These are phyloP conservation scores for Collichthys lucidus DNA, from an alignment of 2,113 vertebrate genomes.

Conservation along the genomic window DNA sequence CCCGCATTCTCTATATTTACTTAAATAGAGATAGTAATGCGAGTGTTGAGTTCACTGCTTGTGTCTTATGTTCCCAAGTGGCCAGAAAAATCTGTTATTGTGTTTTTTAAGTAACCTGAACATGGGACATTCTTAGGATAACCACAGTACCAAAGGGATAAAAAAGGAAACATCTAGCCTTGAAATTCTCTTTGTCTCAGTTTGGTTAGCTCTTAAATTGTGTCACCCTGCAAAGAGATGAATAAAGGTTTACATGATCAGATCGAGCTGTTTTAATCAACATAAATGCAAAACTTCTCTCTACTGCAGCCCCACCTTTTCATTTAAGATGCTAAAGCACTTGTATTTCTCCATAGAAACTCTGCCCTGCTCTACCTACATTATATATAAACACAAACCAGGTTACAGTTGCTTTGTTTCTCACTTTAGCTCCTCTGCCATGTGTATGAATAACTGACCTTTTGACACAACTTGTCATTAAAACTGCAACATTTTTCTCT, in stretches of 20 bases:
- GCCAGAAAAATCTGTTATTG: background rate
- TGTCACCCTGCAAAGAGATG: background rate
- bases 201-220: background rate
- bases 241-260: background rate
- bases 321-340: background rate
- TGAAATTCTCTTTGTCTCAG: background rate
- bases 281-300: background rate
- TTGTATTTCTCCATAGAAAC: background rate
- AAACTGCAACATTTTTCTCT: background rate
- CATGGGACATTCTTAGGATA: background rate
- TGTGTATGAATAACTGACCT: slow-evolving; percentile 13
- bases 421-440: slow-evolving; percentile 1
- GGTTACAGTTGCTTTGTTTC: slow-evolving; percentile 1
- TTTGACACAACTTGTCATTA: slow-evolving; percentile 6
- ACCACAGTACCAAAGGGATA: background rate
- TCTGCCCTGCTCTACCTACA: background rate
- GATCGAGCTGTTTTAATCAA: background rate
- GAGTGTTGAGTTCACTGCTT: background rate
- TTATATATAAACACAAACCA: background rate
- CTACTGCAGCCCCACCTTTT: background rate
- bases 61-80: background rate
- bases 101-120: background rate
- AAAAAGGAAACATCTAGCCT: background rate
- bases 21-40: background rate
- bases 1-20: background rate